A percentile compares a stretch with the other conserved stretches of the same genome.
phyloP scores from a whole-genome alignment of 2,888 invertebrate species.

The Allophyes oxyacanthae region DNA sequence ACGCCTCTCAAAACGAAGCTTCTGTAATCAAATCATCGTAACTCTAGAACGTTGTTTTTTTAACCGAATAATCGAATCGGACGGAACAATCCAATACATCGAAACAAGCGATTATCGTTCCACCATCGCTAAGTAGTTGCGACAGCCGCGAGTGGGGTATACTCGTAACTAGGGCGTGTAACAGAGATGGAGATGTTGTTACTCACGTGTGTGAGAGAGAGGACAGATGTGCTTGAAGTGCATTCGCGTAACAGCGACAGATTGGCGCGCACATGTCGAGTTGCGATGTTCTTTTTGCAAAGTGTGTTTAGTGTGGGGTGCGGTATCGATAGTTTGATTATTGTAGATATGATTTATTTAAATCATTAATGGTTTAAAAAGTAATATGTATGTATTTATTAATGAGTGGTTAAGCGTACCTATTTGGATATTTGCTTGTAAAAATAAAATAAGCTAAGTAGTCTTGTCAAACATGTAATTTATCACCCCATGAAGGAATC shows the following conservation, averaged over 20 bases:
- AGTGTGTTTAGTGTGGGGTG: constrained; percentile 63
- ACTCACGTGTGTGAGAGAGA: constrained; percentile 60
- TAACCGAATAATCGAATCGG: constrained; percentile 77
- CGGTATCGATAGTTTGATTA: constrained; percentile 31
- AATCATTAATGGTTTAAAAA: not conserved
- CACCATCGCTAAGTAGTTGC: constrained; percentile 81
- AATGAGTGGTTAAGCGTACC: not conserved
- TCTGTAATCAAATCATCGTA: constrained; percentile 61
- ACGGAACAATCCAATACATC: constrained; percentile 83
- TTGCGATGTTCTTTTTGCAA: constrained; percentile 87
- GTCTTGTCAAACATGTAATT: too few species aligned
- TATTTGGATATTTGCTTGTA: not conserved
- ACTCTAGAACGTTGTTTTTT: constrained; percentile 66
- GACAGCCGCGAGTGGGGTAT: constrained; percentile 71
- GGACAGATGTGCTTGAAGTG: constrained; percentile 66
- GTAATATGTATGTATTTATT: not conserved
- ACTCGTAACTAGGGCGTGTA: constrained; percentile 62
- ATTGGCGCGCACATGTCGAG: constrained; percentile 88
- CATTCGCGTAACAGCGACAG: constrained; percentile 85
- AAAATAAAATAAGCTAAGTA: too few species aligned
- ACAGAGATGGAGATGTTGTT: constrained; percentile 55
- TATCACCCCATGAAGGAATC: too few species aligned
- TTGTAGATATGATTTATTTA: not conserved
- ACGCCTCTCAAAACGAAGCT: constrained; percentile 34
- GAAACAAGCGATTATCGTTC: constrained; percentile 79